Percentiles rank a stretch among this genome's conserved stretches.
These are phyloP conservation scores for Bombus cullumanus DNA, from an alignment of 1,140 invertebrate species.

Conservation along the genomic window DNA sequence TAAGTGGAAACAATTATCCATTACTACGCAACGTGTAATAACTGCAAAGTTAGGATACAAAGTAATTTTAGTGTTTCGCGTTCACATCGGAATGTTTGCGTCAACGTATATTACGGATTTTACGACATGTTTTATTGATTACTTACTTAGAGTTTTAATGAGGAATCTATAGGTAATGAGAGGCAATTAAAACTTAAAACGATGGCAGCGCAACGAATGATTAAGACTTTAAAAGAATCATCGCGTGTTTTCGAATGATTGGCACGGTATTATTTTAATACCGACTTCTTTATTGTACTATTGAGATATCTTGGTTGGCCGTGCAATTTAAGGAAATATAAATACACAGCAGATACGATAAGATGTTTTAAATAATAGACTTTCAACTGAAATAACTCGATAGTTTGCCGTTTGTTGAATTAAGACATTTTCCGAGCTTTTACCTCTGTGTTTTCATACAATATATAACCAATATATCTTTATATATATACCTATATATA, in stretches of 20 bases:
- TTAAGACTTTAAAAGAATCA: not conserved
- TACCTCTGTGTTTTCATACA: not conserved
- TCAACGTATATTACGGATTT: not conserved
- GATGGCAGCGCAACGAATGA: not conserved
- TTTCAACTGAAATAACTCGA: conserved; percentile 34
- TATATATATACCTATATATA: too few species aligned
- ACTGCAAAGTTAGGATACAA: not conserved
- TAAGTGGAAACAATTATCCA: conserved; percentile 42
- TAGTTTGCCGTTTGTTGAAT: conserved; percentile 8
- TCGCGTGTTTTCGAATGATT: not conserved
- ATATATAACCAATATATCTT: too few species aligned
- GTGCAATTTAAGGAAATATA: conserved; percentile 23
- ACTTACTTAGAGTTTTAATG: not conserved
- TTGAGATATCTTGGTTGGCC: conserved; percentile 20
- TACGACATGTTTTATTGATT: not conserved
- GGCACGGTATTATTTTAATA: not conserved
- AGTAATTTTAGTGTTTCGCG: conserved; percentile 6
- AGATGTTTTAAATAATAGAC: not conserved
- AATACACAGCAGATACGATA: not conserved
- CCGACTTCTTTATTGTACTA: not conserved
- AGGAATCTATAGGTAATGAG: not conserved
- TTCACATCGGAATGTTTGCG: not conserved
- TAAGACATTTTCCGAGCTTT: conserved; percentile 16
- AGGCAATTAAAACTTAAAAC: not conserved
- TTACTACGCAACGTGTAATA: conserved; percentile 39